A percentile compares a stretch with the other conserved stretches of the same genome.
phyloP scores from a whole-genome alignment of 2,797 vertebrate species.

The Megalops cyprinoides region DNA sequence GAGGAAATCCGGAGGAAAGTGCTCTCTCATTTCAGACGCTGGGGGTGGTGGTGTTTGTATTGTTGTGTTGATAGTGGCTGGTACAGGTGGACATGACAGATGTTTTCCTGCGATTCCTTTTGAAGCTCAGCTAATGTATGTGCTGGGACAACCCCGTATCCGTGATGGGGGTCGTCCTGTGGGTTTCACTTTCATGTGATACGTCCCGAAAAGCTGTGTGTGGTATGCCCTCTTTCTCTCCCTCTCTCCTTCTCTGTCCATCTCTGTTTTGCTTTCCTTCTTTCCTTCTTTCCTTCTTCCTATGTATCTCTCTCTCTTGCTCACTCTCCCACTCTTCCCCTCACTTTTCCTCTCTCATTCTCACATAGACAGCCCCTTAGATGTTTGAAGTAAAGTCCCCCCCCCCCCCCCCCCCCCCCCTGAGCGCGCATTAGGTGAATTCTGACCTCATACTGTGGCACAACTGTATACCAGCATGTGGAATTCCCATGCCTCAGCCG shows the following conservation, averaged over 20 bases:
- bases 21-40: not conserved
- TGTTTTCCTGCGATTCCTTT: not conserved
- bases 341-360: not conserved
- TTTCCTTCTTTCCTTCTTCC: not conserved
- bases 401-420: too few relatives aligned
- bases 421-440: not conserved
- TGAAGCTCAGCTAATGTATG: not conserved
- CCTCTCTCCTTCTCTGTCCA: not conserved
- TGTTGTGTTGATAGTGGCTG: not conserved
- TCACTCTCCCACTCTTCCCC: not conserved
- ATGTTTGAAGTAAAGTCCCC: not conserved
- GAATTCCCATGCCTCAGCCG: not conserved
- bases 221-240: not conserved
- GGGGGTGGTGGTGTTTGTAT: not conserved
- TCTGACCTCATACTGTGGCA: not conserved
- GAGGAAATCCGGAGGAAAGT: not conserved
- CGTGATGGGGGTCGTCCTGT: not conserved
- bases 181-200: too few relatives aligned
- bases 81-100: not conserved
- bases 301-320: not conserved
- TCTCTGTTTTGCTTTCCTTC: not conserved
- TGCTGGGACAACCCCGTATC: not conserved
- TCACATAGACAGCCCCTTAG: not conserved
- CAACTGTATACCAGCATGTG: not conserved
- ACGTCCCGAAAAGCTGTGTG: too few relatives aligned